Conservation (phyloP, 2,797 vertebrate genomes). For the Buceros bicornis region DNA sequence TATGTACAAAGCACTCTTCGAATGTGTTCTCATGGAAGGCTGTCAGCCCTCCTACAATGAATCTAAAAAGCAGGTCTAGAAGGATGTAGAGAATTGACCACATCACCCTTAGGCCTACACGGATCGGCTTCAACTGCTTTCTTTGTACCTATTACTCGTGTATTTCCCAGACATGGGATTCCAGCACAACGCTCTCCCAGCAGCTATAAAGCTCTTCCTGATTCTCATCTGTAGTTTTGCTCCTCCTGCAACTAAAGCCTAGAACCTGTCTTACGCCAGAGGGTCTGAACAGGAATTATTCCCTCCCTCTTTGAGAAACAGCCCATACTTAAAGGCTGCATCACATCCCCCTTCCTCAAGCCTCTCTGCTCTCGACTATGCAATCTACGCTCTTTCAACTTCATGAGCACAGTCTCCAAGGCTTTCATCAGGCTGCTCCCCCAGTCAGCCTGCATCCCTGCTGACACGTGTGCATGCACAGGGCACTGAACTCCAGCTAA, state of each 20-base stretch:
- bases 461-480: rapidly evolving
- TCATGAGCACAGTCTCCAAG: neutral
- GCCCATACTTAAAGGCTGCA: neutral
- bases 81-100: neutral
- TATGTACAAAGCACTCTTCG: neutral
- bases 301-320: neutral
- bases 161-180: neutral
- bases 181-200: neutral
- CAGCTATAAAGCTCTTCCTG: neutral
- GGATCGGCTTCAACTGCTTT: neutral
- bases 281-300: neutral
- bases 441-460: neutral
- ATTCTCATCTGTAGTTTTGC: neutral
- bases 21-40: neutral
- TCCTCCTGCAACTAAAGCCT: neutral
- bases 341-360: neutral
- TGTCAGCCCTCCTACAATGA: neutral
- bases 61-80: neutral
- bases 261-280: neutral
- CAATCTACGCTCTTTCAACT: neutral
- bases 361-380: neutral
- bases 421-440: neutral
- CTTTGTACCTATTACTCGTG: neutral
- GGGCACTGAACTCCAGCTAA: neutral
- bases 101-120: neutral